Conservation (phyloP, 2,797 vertebrate species). For the Amniataba percoides region DNA sequence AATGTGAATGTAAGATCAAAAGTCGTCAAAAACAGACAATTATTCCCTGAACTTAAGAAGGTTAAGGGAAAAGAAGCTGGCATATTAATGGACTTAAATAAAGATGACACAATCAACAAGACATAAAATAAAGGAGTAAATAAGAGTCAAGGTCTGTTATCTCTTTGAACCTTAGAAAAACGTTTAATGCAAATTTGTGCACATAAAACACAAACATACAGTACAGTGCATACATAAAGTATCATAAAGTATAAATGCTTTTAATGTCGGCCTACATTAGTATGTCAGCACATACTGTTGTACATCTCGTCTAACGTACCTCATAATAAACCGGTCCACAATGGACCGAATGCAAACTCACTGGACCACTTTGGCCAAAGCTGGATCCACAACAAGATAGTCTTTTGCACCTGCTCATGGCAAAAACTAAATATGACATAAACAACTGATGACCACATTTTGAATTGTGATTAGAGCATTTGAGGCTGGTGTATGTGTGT, state of each 20-base stretch:
- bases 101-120: not conserved
- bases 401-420: constrained; percentile 63
- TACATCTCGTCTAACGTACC: constrained; percentile 54
- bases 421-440: constrained; percentile 51
- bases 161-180: constrained; percentile 81
- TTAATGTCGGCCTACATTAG: constrained; percentile 80
- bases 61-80: not conserved
- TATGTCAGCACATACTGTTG: constrained; percentile 75
- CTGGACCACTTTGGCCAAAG: constrained; percentile 77
- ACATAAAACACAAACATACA: constrained; percentile 86
- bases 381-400: constrained; percentile 66
- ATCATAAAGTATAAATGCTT: constrained; percentile 85
- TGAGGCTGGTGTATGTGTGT: constrained; percentile 67
- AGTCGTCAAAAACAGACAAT: too few relatives aligned
- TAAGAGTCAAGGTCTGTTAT: constrained; percentile 19
- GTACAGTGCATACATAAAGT: constrained; percentile 82
- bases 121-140: constrained; percentile 50
- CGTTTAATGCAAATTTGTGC: constrained; percentile 82
- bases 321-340: constrained; percentile 71
- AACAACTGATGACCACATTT: constrained; percentile 55
- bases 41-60: too few relatives aligned
- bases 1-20: too few relatives aligned
- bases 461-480: constrained; percentile 57
- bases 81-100: constrained; percentile 1
- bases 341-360: constrained; percentile 72